A percentile compares a stretch with the other conserved stretches of the same genome.
Evolutionary conservation across 2,888 invertebrate species (phyloP).

Genomic region (Sialis fuliginosa): DNA sequence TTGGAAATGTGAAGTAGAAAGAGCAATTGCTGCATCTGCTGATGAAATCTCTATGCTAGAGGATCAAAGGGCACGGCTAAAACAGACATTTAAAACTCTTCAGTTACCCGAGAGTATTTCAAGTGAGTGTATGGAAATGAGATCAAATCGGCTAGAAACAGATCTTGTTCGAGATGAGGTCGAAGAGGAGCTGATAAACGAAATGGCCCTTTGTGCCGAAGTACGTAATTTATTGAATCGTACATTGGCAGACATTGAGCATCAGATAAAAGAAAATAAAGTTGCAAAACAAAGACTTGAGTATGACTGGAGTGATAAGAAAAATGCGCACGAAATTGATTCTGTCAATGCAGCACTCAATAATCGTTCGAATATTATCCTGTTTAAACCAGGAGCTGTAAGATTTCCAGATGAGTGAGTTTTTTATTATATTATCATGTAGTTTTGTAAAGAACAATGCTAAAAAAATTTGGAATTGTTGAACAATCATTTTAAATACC

Average conservation of each 20-base stretch:
- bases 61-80: constrained; percentile 45
- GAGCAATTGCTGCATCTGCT: constrained; percentile 44
- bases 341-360: constrained; percentile 46
- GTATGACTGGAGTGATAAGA: constrained; percentile 85
- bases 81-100: constrained; percentile 45
- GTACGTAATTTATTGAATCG: constrained; percentile 41
- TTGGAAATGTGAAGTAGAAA: constrained; percentile 60
- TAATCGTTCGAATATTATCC: constrained; percentile 46
- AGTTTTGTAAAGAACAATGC: too few relatives aligned
- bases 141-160: constrained; percentile 48
- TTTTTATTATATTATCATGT: constrained; percentile 6
- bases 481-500: neutral
- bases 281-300: constrained; percentile 69
- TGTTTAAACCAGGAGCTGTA: constrained; percentile 68
- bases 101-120: constrained; percentile 50
- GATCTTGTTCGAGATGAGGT: constrained; percentile 61
- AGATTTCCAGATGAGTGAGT: constrained; percentile 56
- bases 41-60: constrained; percentile 53
- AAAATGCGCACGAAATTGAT: constrained; percentile 62
- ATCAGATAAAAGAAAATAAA: constrained; percentile 54
- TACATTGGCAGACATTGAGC: constrained; percentile 46
- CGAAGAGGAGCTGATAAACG: constrained; percentile 61
- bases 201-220: constrained; percentile 51
- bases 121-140: constrained; percentile 53
- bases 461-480: too few relatives aligned